These are phyloP conservation scores for Hiodon alosoides DNA, from an alignment of 2,113 vertebrate genomes.

Conservation along the genomic window DNA sequence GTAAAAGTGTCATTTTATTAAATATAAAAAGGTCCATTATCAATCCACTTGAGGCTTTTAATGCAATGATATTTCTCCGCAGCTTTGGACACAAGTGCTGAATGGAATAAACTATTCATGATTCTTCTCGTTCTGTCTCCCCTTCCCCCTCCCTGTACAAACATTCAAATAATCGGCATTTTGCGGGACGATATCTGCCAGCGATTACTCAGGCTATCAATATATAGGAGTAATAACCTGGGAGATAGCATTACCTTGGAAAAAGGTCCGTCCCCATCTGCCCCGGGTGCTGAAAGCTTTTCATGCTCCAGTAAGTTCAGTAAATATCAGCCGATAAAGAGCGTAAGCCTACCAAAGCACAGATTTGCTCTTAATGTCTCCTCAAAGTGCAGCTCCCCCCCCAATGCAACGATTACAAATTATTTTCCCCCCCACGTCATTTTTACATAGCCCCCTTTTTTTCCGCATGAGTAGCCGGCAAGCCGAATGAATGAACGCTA, in stretches of 20 bases:
- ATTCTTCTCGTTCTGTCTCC: slow-evolving; percentile 7
- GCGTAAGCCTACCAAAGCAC: slow-evolving; percentile 70
- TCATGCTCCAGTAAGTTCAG: slow-evolving; percentile 83
- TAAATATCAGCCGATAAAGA: slow-evolving; percentile 85
- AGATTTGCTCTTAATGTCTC: too few species aligned
- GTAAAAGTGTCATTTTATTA: slow-evolving; percentile 25
- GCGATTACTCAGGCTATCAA: slow-evolving; percentile 80
- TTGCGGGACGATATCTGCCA: slow-evolving; percentile 71
- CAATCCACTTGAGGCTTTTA: slow-evolving; percentile 25
- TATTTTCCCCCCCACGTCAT: slow-evolving; percentile 85
- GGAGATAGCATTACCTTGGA: slow-evolving; percentile 83
- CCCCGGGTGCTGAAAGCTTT: slow-evolving; percentile 80
- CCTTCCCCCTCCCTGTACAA: slow-evolving; percentile 36
- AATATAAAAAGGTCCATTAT: slow-evolving; percentile 28
- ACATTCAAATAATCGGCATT: slow-evolving; percentile 80
- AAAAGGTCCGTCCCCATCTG: slow-evolving; percentile 77
- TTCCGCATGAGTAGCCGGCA: slow-evolving; percentile 83
- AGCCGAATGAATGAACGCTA: slow-evolving; percentile 77
- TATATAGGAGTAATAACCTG: slow-evolving; percentile 81
- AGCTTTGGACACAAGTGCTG: slow-evolving; percentile 25
- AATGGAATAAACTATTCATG: slow-evolving; percentile 34
- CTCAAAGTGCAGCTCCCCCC: slow-evolving; percentile 39
- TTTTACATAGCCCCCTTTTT: slow-evolving; percentile 82
- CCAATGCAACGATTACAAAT: slow-evolving; percentile 83
- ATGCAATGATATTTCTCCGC: slow-evolving; percentile 23